Evolutionary conservation across 2,888 invertebrate species (phyloP), one percentile per base, ranked within the genome.

Genomic region (Clostera curtula): DNA sequence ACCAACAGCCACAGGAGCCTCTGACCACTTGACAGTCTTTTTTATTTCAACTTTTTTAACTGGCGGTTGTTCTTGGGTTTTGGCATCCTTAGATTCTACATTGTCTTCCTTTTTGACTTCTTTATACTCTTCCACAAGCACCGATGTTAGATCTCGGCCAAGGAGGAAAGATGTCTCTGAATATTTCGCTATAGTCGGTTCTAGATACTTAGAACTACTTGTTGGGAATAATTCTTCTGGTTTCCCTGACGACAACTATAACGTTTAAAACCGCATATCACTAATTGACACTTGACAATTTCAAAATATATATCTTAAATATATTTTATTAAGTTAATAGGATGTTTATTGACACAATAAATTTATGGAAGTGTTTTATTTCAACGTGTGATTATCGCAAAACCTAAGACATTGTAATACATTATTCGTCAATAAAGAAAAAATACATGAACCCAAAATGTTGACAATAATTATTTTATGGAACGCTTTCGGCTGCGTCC

Each of bases 171-270:
- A 87, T 27, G 86, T 88, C 35, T 92, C 89, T 0, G 90, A 89
- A 36, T 93, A 85, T 52, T 92, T 88, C n/a, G 91, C 89, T 47
- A 95, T 89, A 29, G 90, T 92, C 0, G 96, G 95, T 57, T 96
- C 96, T 19, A 90, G 87, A 7, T 91, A 91, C 52, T 90, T 89
- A 0, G 88, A 88, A 34, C 90, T 90, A 33, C 93, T 93, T 2
- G 92, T 93, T 0, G 95, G 93, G 65, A 96, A 96, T 23, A 97
- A 77, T 56, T 96, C 95, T 56, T 90, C 90, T 28, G 90, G 86
- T 50, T 89, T 88, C 1, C 91, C 91, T 49, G 80, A 65, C 21
- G 82, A 71, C 5, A 79, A 59, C 83, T 83, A 45, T 12, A 61
- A 53, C 12, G 12, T 8, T n/a, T 9, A 9, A 26, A 15, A 22